Evolutionary conservation across 2,113 vertebrate species (phyloP).

Genomic region (Sceloporus tristichus): DNA sequence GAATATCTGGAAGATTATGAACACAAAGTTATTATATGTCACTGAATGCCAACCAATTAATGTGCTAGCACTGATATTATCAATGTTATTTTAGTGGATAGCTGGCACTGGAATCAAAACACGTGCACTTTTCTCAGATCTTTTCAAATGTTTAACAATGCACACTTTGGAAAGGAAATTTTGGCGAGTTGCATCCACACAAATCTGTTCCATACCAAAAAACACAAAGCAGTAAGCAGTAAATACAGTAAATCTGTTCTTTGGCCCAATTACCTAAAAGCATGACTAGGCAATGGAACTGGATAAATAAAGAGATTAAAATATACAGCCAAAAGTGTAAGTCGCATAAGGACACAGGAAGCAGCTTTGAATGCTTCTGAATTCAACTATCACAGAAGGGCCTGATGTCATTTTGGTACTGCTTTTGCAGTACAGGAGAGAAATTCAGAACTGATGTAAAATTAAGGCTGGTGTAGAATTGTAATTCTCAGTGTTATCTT

Average conservation of each 20-base stretch:
- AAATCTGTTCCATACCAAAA: constrained; percentile 27
- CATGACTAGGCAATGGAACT: constrained; percentile 42
- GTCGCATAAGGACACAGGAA: constrained; percentile 28
- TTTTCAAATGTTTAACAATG: background rate
- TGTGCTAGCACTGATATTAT: background rate
- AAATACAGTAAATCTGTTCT: background rate
- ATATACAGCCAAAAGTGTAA: constrained; percentile 41
- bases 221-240: constrained; percentile 65
- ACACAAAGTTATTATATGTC: background rate
- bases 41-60: background rate
- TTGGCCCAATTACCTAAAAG: constrained; percentile 57
- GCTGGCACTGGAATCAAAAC: constrained; percentile 13
- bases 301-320: constrained; percentile 52
- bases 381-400: background rate
- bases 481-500: background rate
- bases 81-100: constrained; percentile 5
- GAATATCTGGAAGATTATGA: constrained; percentile 1
- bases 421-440: background rate
- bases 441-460: background rate
- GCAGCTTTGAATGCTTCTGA: background rate
- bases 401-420: background rate
- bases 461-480: background rate
- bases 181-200: constrained; percentile 12
- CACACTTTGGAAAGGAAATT: background rate
- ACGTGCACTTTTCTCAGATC: background rate